Percentiles rank a stretch among this genome's conserved stretches.
These are phyloP conservation scores for Himalopsyche anomala DNA, from an alignment of 2,888 invertebrate genomes.

Conservation along the genomic window DNA sequence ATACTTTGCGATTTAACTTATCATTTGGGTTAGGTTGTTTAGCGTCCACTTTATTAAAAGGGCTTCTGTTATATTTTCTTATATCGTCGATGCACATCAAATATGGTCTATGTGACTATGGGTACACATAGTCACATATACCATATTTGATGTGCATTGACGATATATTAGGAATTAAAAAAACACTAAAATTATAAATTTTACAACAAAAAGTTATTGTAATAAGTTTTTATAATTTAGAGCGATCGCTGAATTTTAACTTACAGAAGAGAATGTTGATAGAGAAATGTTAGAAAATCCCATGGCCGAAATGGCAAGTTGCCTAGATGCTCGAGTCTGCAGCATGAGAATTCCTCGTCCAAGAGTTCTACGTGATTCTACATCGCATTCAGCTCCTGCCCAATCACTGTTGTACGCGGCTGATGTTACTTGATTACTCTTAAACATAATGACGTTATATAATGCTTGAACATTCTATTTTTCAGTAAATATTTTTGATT, in stretches of 20 bases:
- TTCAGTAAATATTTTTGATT: no score
- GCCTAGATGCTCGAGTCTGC: constrained; percentile 49
- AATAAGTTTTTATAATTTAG: no score
- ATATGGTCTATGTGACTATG: no score
- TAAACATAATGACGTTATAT: background rate
- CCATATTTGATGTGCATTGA: no score
- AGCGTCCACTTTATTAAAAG: no score
- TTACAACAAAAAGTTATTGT: no score
- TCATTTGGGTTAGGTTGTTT: no score
- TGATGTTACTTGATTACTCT: constrained; percentile 58
- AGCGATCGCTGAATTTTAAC: background rate
- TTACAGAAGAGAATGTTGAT: constrained; percentile 60
- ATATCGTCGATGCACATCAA: no score
- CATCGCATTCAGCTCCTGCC: constrained; percentile 44
- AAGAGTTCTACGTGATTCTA: constrained; percentile 13
- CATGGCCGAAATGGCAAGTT: constrained; percentile 57
- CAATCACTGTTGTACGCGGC: constrained; percentile 57
- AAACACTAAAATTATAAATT: background rate
- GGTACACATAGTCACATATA: no score
- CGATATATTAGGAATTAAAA: no score
- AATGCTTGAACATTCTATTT: background rate
- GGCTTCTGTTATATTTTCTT: background rate
- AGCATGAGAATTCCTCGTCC: constrained; percentile 55
- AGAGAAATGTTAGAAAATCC: constrained; percentile 59
- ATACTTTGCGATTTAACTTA: background rate